Evolutionary conservation across 2,797 vertebrate species (phyloP).

Genomic region (Rhynchotus rufescens): DNA sequence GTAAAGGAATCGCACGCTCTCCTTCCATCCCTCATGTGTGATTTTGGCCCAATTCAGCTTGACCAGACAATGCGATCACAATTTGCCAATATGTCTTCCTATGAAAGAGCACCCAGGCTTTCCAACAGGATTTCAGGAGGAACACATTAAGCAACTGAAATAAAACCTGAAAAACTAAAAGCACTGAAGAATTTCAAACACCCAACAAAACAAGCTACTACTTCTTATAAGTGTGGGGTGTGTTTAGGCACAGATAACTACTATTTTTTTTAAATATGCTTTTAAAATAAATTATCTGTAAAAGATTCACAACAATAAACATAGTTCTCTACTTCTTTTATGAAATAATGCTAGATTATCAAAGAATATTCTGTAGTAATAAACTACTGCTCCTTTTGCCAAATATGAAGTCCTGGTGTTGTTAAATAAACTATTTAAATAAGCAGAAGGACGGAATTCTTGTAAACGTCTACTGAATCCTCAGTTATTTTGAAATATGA

Average conservation of each 20-base stretch:
- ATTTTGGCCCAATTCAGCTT: not conserved
- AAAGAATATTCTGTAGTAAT: not conserved
- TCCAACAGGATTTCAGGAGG: not conserved
- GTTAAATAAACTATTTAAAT: not conserved
- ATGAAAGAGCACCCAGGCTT: not conserved
- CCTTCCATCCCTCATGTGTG: not conserved
- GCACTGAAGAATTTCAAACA: not conserved
- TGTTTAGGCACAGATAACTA: not conserved
- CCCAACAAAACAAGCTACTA: not conserved
- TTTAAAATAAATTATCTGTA: not conserved
- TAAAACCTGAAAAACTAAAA: not conserved
- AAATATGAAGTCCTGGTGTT: not conserved
- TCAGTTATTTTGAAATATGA: not conserved
- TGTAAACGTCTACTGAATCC: not conserved
- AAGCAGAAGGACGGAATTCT: not conserved
- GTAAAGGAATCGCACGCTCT: not conserved
- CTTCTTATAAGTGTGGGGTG: rapidly evolving
- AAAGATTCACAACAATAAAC: not conserved
- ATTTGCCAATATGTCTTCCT: not conserved
- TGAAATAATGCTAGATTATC: not conserved
- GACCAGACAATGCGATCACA: not conserved
- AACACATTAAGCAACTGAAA: not conserved
- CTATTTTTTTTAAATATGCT: not conserved
- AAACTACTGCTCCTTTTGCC: not conserved
- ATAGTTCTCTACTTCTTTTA: not conserved